Evolutionary conservation across 2,113 vertebrate species (phyloP).

Genomic region (Oncorhynchus masou): DNA sequence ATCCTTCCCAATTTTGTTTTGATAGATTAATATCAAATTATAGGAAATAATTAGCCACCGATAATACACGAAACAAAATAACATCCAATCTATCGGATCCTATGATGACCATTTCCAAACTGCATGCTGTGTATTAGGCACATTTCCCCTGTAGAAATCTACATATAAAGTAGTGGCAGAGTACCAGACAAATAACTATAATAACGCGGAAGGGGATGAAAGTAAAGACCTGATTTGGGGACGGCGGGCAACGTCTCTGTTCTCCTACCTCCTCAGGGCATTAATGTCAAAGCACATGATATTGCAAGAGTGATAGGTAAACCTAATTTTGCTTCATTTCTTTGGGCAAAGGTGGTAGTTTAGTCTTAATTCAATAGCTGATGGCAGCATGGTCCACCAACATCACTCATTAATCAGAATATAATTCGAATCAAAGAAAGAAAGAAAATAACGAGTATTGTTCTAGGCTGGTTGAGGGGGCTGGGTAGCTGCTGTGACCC

Average conservation of each 20-base stretch:
- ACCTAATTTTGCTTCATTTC: background rate
- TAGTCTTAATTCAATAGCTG: constrained; percentile 1
- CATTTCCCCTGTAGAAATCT: too few species aligned
- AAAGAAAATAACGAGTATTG: background rate
- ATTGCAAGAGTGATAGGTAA: background rate
- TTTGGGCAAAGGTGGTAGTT: background rate
- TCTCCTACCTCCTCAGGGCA: background rate
- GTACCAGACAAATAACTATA: background rate
- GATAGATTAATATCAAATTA: background rate
- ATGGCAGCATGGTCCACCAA: background rate
- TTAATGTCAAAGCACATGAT: background rate
- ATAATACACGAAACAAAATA: background rate
- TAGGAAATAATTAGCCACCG: background rate
- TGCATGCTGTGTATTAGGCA: too few species aligned
- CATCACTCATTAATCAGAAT: background rate
- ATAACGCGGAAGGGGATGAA: background rate
- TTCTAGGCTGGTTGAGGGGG: constrained; percentile 1
- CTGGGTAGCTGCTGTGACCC: constrained; percentile 62
- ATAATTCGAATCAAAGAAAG: constrained; percentile 4
- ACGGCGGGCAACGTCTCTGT: background rate
- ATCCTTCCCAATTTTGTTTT: too few species aligned
- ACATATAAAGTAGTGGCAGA: background rate
- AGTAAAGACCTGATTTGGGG: background rate
- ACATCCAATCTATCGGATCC: background rate
- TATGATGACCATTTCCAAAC: background rate